Conservation (phyloP, 2,113 vertebrate species). For the Ammodytes dubius region DNA sequence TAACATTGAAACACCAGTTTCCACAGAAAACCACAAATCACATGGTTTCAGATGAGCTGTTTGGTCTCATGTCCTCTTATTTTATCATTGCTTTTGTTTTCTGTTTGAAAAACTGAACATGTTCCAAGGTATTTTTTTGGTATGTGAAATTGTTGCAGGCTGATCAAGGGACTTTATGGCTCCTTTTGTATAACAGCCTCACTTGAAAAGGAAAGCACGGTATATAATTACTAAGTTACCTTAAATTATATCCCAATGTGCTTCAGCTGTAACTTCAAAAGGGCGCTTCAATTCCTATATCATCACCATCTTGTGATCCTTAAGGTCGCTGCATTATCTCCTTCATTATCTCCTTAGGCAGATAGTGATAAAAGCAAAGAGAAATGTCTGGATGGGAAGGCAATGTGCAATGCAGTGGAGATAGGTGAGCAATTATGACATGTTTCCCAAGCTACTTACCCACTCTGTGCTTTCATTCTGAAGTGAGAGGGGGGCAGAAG, state of each 20-base stretch:
- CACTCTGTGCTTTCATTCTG: conserved; percentile 25
- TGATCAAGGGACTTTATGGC: conserved; percentile 32
- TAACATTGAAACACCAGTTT: conserved; percentile 8
- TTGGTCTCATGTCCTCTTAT: conserved; percentile 14
- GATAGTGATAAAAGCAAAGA: conserved; percentile 41
- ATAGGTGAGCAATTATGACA: conserved; percentile 4
- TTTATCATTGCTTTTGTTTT: not conserved
- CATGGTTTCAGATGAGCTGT: conserved; percentile 14
- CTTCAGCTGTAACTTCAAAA: conserved; percentile 64
- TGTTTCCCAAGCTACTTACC: conserved; percentile 5
- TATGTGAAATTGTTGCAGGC: not conserved
- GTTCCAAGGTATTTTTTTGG: not conserved
- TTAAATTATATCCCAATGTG: conserved; percentile 45
- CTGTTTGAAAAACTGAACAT: conserved; percentile 15
- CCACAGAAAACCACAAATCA: not conserved
- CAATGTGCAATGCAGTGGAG: conserved; percentile 49
- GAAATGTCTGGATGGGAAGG: conserved; percentile 40
- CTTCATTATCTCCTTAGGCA: conserved; percentile 28
- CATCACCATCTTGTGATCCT: conserved; percentile 51
- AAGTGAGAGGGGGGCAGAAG: not conserved
- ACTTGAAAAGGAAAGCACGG: conserved; percentile 51
- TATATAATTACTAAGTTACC: conserved; percentile 49
- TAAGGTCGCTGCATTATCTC: conserved; percentile 23
- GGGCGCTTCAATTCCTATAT: conserved; percentile 37
- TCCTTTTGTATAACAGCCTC: conserved; percentile 9